Base-by-base conservation (phyloP, 2,797 vertebrate genomes). In the Notamacropus eugenii region DNA sequence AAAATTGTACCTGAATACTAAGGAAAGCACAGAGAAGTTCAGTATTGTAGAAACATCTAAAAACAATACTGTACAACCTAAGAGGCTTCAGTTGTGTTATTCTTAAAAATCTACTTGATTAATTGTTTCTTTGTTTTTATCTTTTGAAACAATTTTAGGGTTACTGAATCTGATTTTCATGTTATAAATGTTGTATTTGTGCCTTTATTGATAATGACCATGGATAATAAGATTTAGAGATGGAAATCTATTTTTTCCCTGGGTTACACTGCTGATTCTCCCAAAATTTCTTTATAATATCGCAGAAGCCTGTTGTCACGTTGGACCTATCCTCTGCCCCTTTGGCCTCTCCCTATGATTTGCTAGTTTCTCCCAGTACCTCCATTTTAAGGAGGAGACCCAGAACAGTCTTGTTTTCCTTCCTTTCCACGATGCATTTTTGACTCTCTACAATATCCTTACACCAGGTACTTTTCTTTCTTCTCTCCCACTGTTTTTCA, bases 171-270 rank as follows among this genome's bases (percentile, higher is more conserved):
- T 57, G 94, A 94, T 96, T 2, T 29, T 93, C 56, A 91, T 16
- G 91, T 74, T 46, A 91, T 94, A 31, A 62, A 95, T 95, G 93
- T 95, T 58, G 59, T 55, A 90, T 87, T 95, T 58, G 29, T 91
- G 29, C n/a, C 28, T 82, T 55, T 93, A 95, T 93, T 96, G 97
- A 95, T 97, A 96, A 91, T 27, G 40, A 46, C 74, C 4, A 24
- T 46, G 22, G 5, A 10, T 46, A 82, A 82, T 46, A 82, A 19
- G 3, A 82, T 82, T 82, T 82, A 82, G 74, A 46, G 6, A 1
- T 46, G 2, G 46, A 82, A 46, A 22, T 40, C 16, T 11, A 82
- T 46, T 27, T 46, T 46, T 46, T 82, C 46, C 74, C 40, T 46
- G 40, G n/a, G 19, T 27, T 82, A 46, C 22, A 82, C 22, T 82